Conservation (phyloP, 2,113 vertebrate genomes). For the Sterrhoptilus dennistouni region DNA sequence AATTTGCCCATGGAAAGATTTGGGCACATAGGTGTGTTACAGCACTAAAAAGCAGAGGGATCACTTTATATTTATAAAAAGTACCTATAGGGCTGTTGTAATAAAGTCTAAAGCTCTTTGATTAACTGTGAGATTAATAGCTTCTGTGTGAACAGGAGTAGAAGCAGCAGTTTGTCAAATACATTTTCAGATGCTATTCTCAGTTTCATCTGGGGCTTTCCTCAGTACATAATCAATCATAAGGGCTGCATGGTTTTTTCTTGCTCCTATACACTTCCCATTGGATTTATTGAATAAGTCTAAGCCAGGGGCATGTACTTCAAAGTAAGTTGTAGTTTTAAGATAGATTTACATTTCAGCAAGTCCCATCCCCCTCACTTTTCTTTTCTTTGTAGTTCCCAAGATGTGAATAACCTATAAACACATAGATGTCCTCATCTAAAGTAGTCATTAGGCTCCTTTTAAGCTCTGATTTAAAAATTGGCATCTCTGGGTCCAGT, state of each 20-base stretch:
- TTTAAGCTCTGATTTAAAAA: neutral
- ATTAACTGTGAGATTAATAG: neutral
- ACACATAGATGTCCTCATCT: conserved; percentile 44
- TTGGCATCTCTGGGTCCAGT: neutral
- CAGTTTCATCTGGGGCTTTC: neutral
- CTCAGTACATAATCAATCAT: neutral
- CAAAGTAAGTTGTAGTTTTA: neutral
- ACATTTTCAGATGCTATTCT: neutral
- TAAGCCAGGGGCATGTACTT: neutral
- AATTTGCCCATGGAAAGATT: neutral
- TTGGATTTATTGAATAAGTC: neutral
- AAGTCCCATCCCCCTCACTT: neutral
- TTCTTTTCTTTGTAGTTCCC: neutral
- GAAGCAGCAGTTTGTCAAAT: neutral
- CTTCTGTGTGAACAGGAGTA: neutral
- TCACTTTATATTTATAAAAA: neutral
- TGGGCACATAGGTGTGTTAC: neutral
- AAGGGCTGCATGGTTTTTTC: neutral
- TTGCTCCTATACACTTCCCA: neutral
- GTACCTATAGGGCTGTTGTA: neutral
- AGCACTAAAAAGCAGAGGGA: neutral
- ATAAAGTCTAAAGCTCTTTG: neutral
- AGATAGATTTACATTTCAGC: neutral
- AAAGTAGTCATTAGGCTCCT: neutral
- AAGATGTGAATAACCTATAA: neutral